A percentile compares a stretch with the other conserved stretches of the same genome.
These are phyloP conservation scores for Tragopan temminckii DNA, from an alignment of 2,797 vertebrate species.

Conservation along the genomic window DNA sequence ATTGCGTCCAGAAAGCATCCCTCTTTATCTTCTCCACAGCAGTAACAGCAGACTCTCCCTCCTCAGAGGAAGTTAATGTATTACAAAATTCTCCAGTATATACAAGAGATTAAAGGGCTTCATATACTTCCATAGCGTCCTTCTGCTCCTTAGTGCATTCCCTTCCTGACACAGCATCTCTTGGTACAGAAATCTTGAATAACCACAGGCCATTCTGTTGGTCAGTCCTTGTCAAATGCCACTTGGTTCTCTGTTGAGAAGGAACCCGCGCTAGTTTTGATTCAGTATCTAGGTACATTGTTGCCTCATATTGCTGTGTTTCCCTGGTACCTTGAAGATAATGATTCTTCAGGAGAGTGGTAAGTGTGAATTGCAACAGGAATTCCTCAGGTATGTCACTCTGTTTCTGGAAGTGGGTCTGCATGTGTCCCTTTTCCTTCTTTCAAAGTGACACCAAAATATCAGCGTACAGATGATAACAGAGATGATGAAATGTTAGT, in stretches of 20 bases:
- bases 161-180: background rate
- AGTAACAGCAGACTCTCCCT: background rate
- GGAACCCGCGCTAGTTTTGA: background rate
- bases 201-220: background rate
- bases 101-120: background rate
- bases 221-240: background rate
- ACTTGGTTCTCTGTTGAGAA: background rate
- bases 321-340: background rate
- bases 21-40: background rate
- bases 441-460: background rate
- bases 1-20: background rate
- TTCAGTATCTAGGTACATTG: background rate
- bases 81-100: background rate
- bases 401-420: slow-evolving; percentile 4
- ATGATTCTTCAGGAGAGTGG: slow-evolving; percentile 1
- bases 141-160: background rate
- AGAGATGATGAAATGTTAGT: background rate
- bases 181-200: background rate
- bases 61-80: background rate
- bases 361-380: background rate
- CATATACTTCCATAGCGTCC: background rate
- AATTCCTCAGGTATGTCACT: slow-evolving; percentile 19
- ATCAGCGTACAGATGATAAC: background rate
- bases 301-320: background rate
- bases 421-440: background rate